These are phyloP conservation scores for Glyphotaelius pellucidus DNA, from an alignment of 2,888 invertebrate genomes.

Conservation along the genomic window DNA sequence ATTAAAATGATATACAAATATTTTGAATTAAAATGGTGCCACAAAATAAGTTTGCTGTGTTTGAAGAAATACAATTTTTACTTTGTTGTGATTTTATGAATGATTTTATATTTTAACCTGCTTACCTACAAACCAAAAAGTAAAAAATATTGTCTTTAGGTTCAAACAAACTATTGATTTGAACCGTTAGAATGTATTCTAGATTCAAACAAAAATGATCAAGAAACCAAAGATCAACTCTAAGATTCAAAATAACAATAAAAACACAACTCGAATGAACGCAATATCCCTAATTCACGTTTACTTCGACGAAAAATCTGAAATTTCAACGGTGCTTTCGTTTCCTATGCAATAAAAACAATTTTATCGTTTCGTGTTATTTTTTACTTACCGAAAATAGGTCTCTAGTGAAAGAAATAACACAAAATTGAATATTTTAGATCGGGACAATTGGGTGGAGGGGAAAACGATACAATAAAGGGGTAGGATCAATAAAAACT, in stretches of 20 bases:
- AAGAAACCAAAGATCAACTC: background rate
- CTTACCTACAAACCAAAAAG: too few relatives aligned
- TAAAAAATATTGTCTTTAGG: too few relatives aligned
- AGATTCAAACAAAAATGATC: background rate
- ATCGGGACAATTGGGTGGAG: slow-evolving; percentile 34
- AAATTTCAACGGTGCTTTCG: background rate
- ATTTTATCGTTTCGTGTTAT: slow-evolving; percentile 44
- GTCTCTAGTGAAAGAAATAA: slow-evolving; percentile 15
- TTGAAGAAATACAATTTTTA: too few relatives aligned
- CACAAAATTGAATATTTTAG: slow-evolving; percentile 43
- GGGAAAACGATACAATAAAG: slow-evolving; percentile 27
- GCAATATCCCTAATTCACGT: background rate
- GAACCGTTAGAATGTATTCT: too few relatives aligned
- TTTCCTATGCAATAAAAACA: slow-evolving; percentile 15
- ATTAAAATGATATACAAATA: too few relatives aligned
- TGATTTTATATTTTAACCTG: too few relatives aligned
- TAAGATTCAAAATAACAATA: background rate
- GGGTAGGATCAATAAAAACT: slow-evolving; percentile 32
- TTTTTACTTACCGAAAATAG: slow-evolving; percentile 42
- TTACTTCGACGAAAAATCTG: background rate
- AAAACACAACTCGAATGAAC: background rate
- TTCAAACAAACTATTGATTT: too few relatives aligned
- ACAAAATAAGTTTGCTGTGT: too few relatives aligned
- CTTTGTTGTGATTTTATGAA: too few relatives aligned
- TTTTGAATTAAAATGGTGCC: too few relatives aligned